Base-by-base conservation (phyloP, 2,797 vertebrate genomes). In the Falco cherrug region DNA sequence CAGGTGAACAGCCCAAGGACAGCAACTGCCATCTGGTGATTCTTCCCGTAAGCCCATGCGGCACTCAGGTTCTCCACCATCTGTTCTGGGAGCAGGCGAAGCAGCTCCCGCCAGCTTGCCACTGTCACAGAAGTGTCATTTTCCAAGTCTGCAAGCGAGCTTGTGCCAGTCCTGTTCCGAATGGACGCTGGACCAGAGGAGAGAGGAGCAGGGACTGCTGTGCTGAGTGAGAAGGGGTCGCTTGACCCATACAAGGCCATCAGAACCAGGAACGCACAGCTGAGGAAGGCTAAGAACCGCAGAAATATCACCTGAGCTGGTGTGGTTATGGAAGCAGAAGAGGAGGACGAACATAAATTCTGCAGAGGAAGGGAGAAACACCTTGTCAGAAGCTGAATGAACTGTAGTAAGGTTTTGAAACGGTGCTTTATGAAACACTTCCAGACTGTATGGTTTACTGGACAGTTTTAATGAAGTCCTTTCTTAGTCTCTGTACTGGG, bases 1-100 rank as follows among this genome's bases (percentile, higher is more conserved):
- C 99, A 99, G 75, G 98, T 98, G 94, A 99, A 80, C 84, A 99
- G 97, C 63, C 99, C 99, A 47, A 98, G 90, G 19, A 98, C 97
- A 33, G 98, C 98, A 1, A 99, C 94, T 9, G 97, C 98, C 73
- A 98, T 97, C 97, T 99, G 99, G 95, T 99, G 98, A 94, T 98
- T 98, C 85, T 96, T 98, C 84, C 99, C 99, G 0, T 98, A 98
- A 63, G 98, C 97, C 99, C 99, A 99, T 1, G 97, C 98, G 0
- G 97, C 77, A 7, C 96, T 97, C 19, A 98, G 97, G 67, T 95
- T 98, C 89, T 98, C 98, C 16, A 98, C 13, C 8, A 97, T 60
- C 10, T 95, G 90, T 15, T 98, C 98, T 0, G 99, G 99, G 41
- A 99, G 94, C 76, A 99, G 93, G 41, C 70, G 96, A 59, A 99